phyloP scores from a whole-genome alignment of 2,888 invertebrate genomes.

The Panorpa germanica region DNA sequence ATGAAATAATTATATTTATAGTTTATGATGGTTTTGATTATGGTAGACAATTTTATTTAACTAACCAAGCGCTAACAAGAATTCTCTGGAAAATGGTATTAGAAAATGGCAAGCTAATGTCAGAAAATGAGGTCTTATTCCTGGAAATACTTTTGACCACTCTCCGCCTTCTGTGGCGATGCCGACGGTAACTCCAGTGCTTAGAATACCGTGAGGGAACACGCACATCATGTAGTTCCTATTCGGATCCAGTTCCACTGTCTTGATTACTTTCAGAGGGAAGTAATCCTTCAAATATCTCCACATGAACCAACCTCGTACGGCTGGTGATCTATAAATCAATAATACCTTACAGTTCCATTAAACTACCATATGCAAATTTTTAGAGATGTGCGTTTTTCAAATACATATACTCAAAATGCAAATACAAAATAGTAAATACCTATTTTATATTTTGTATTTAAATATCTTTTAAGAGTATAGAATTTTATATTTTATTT shows the following conservation, averaged over 20 bases:
- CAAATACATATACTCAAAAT: no score
- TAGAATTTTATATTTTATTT: no score
- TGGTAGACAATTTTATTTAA: no score
- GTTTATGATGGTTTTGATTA: no score
- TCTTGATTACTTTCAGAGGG: constrained; percentile 67
- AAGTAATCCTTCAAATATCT: constrained; percentile 64
- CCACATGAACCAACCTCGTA: constrained; percentile 51
- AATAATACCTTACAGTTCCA: no score
- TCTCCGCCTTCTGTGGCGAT: constrained; percentile 51
- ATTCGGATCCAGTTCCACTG: constrained; percentile 56
- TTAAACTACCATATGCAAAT: no score
- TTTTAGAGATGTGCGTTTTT: no score
- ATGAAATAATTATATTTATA: no score
- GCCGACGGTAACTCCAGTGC: constrained; percentile 57
- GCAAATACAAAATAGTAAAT: no score
- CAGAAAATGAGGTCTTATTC: constrained; percentile 35
- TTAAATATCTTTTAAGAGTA: no score
- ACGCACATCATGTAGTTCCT: constrained; percentile 72
- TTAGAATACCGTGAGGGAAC: constrained; percentile 87
- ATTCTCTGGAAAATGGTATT: constrained; percentile 52
- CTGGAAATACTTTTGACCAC: constrained; percentile 38
- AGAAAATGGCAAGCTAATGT: constrained; percentile 56
- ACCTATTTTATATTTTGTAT: no score
- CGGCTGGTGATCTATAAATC: constrained; percentile 37
- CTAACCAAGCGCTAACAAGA: no score